phyloP scores from a whole-genome alignment of 2,113 vertebrate genomes.

The Cichladusa arquata region DNA sequence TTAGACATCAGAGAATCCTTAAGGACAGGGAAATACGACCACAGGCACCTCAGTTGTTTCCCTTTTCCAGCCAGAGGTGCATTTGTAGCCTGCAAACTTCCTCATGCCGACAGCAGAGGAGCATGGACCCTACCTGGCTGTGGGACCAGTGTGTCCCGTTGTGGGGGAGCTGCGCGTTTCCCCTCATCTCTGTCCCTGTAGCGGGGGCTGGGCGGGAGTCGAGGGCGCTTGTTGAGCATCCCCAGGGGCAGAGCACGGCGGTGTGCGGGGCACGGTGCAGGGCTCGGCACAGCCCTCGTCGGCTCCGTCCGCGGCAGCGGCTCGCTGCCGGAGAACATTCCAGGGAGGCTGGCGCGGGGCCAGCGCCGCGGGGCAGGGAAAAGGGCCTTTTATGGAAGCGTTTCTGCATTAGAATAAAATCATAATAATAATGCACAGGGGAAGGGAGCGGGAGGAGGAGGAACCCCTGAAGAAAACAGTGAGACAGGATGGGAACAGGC shows the following conservation, averaged over 20 bases:
- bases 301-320: not conserved
- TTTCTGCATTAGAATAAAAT: conserved; percentile 71
- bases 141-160: not conserved
- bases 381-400: conserved; percentile 73
- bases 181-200: not conserved
- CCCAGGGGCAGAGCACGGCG: accelerated
- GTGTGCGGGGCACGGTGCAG: not conserved
- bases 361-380: conserved; percentile 66
- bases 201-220: not conserved
- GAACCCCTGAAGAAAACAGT: conserved; percentile 41
- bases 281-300: not conserved
- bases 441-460: conserved; percentile 36
- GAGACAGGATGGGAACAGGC: not conserved
- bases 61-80: not conserved
- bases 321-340: conserved; percentile 67
- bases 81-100: not conserved
- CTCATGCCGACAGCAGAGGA: not conserved
- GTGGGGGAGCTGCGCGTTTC: not conserved
- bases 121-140: not conserved
- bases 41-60: not conserved
- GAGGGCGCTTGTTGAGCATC: not conserved
- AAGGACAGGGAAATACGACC: not conserved
- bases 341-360: conserved; percentile 56
- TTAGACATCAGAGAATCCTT: not conserved
- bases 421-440: conserved; percentile 58